Percentiles rank a stretch among this genome's conserved stretches.
phyloP scores from a whole-genome alignment of 1,140 invertebrate genomes.

The Linepithema humile region DNA sequence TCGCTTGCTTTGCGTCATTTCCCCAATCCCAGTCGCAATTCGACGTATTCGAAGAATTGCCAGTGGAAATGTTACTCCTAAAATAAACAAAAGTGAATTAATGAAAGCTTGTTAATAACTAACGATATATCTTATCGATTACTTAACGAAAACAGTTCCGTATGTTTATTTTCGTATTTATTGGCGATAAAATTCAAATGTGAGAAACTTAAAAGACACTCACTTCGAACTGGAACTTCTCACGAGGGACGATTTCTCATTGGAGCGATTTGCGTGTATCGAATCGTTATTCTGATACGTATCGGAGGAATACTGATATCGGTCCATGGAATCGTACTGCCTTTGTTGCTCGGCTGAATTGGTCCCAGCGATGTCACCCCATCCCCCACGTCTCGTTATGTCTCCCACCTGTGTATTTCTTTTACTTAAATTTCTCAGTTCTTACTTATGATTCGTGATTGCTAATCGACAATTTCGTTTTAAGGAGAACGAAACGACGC shows the following conservation, averaged over 20 bases:
- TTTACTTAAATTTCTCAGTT: not conserved
- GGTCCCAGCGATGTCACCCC: conserved; percentile 87
- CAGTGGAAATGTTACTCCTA: conserved; percentile 69
- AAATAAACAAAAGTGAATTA: conserved; percentile 41
- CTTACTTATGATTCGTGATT: conserved; percentile 5
- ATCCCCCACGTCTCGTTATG: conserved; percentile 88
- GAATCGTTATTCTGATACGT: conserved; percentile 82
- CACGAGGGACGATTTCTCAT: conserved; percentile 84
- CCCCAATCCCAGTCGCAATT: conserved; percentile 78
- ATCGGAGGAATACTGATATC: conserved; percentile 81
- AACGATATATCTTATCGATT: too few relatives aligned
- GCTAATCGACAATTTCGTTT: conserved; percentile 30
- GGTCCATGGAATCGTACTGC: conserved; percentile 78
- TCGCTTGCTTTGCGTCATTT: conserved; percentile 62
- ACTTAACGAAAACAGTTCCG: too few relatives aligned
- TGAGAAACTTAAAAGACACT: conserved; percentile 40
- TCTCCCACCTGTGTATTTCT: conserved; percentile 86
- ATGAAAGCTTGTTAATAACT: too few relatives aligned
- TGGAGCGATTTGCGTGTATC: conserved; percentile 80
- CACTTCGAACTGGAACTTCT: conserved; percentile 79
- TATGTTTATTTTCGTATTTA: not conserved
- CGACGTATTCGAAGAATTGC: conserved; percentile 66
- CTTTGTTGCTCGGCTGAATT: conserved; percentile 82
- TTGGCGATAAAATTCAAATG: not conserved
- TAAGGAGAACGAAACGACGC: conserved; percentile 6